Evolutionary conservation across 2,888 invertebrate genomes (phyloP).

Genomic region (Agelastica alni): DNA sequence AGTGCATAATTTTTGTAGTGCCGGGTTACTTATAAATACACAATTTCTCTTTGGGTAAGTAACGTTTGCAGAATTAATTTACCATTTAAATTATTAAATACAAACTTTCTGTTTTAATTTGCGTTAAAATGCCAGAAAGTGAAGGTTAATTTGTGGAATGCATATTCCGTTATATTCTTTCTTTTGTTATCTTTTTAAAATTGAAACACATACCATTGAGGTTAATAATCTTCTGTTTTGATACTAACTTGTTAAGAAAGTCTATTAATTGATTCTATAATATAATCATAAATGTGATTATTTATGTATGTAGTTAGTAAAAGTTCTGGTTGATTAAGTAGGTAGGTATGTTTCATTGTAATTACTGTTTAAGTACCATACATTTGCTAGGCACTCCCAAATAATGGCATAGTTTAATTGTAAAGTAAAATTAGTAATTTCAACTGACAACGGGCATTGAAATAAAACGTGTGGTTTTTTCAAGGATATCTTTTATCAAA

Average conservation of each 20-base stretch:
- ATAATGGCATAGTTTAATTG: conserved; percentile 8
- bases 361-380: conserved; percentile 2
- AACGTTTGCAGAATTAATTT: too few relatives aligned
- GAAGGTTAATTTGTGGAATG: conserved; percentile 10
- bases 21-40: conserved; percentile 26
- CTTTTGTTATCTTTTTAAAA: conserved; percentile 9
- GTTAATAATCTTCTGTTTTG: conserved; percentile 16
- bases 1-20: conserved; percentile 20
- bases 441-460: background rate
- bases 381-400: conserved; percentile 11
- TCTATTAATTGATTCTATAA: background rate
- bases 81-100: too few relatives aligned
- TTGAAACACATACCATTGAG: background rate
- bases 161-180: conserved; percentile 12
- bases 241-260: background rate
- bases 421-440: background rate
- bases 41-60: conserved; percentile 18
- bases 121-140: background rate
- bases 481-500: conserved; percentile 2
- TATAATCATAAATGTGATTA: background rate
- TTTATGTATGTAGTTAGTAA: too few relatives aligned
- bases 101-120: too few relatives aligned
- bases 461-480: conserved; percentile 2
- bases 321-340: conserved; percentile 10
- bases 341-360: background rate